Evolutionary conservation across 2,113 vertebrate species (phyloP), one percentile per base, ranked within the genome.

Genomic region (Anguilla rostrata): DNA sequence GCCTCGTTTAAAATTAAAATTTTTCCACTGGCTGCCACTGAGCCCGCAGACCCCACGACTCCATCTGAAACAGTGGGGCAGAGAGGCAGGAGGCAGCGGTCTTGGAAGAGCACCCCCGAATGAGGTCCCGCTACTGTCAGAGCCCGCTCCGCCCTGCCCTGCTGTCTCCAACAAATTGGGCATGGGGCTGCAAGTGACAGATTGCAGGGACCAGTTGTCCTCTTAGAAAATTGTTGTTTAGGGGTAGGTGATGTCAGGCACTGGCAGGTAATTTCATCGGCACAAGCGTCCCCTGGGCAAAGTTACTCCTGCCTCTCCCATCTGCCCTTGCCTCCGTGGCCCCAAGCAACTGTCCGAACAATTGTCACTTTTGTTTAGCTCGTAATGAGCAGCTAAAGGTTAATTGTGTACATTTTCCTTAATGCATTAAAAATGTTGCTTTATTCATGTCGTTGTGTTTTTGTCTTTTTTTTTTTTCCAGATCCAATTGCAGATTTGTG

Each of bases 101-200:
- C 87, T 85, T 1, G 91, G 9, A 94, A 90, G 88, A 93, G 91
- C 90, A 92, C 93, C 92, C 90, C 34, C 88, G 88, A 90, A 83
- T 88, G 88, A 91, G 90, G 91, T 85, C 86, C 87, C 75, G 84
- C 86, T 89, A 90, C 82, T 89, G 88, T 87, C 80, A 87, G 81
- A 86, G 46, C 46, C 87, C 22, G 39, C 39, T 18, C 81, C 43
- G 84, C 86, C 22, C 57, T 86, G 87, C 46, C 78, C 80, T 8
- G 49, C 82, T 46, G 85, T 87, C 71, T 86, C 82, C 46, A 84
- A 22, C 26, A 66, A 46, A 66, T 66, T 34, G 53, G 78, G 53
- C 71, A 75, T 7, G 39, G 56, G 57, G 71, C 26, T 84, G 20
- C 83, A 49, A 63, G 49, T 87, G 86, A 83, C 86, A 87, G 78